Conservation (phyloP, 2,888 invertebrate species). For the Cremastinae sp. region DNA sequence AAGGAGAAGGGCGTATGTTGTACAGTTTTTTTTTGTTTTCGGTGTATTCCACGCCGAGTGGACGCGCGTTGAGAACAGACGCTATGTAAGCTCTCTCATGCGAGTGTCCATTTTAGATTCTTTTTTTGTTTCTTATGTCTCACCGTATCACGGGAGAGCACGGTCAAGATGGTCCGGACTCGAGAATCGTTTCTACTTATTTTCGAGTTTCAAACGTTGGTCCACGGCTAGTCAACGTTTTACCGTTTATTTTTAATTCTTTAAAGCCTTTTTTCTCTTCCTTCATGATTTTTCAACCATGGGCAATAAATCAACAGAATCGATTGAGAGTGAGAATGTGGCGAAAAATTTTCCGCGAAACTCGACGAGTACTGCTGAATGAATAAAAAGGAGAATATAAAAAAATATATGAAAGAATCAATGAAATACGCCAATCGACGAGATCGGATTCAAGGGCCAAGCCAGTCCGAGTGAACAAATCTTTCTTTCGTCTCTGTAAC, state of each 20-base stretch:
- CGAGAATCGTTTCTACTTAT: slow-evolving; percentile 6
- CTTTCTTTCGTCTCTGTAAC: slow-evolving; percentile 49
- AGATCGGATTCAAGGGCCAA: slow-evolving; percentile 6
- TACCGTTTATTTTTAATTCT: slow-evolving; percentile 47
- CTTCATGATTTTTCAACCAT: slow-evolving; percentile 24
- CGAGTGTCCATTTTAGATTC: slow-evolving; percentile 17
- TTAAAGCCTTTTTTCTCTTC: slow-evolving; percentile 7
- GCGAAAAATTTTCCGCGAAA: background rate
- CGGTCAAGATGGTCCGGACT: slow-evolving; percentile 39
- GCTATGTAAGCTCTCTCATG: background rate
- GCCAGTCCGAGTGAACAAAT: slow-evolving; percentile 1
- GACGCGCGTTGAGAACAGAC: slow-evolving; percentile 52
- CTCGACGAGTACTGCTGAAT: slow-evolving; percentile 34
- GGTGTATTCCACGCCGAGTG: slow-evolving; percentile 55
- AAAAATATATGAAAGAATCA: too few relatives aligned
- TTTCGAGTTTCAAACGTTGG: slow-evolving; percentile 50
- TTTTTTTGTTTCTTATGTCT: slow-evolving; percentile 20
- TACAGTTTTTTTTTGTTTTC: slow-evolving; percentile 66
- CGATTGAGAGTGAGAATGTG: slow-evolving; percentile 18
- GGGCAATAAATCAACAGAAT: slow-evolving; percentile 31
- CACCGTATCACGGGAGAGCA: slow-evolving; percentile 24
- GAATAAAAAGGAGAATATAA: slow-evolving; percentile 5
- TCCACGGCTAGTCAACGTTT: slow-evolving; percentile 61
- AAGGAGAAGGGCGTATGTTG: slow-evolving; percentile 64
- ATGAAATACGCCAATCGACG: too few relatives aligned